phyloP scores from a whole-genome alignment of 30 jellyfish, hydroid and myxozoan species.

The Chironex yamaguchii region DNA sequence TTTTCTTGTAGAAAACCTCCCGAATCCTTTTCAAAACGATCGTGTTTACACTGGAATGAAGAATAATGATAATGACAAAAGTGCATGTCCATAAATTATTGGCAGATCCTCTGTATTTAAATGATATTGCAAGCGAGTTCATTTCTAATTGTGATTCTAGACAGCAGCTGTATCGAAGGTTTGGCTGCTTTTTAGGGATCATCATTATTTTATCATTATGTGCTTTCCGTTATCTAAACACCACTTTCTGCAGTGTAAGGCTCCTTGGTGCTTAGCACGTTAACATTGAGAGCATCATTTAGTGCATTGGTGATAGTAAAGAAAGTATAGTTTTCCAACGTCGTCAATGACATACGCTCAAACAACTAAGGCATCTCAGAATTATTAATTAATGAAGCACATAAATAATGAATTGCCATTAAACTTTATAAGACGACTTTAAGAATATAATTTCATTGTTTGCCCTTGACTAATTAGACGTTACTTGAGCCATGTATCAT shows the following conservation, averaged over 20 bases:
- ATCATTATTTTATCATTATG: no score
- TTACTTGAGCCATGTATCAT: no score
- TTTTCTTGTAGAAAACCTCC: no score
- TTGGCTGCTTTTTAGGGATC: no score
- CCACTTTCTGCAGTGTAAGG: background rate
- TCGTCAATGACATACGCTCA: background rate
- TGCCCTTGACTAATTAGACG: background rate
- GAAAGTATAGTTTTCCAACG: background rate
- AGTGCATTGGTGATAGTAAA: background rate
- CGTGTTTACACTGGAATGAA: no score
- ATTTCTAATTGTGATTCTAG: no score
- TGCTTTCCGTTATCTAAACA: background rate
- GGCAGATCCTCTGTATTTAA: no score
- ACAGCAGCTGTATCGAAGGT: no score
- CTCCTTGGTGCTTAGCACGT: background rate
- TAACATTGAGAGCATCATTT: background rate
- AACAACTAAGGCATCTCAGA: background rate
- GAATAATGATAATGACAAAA: no score
- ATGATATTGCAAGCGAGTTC: no score
- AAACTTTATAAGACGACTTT: background rate
- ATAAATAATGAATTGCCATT: background rate
- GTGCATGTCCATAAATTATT: no score
- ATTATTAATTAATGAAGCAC: background rate
- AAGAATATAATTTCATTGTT: background rate
- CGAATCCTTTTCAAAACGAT: no score